Evolutionary conservation across 2,113 vertebrate species (phyloP).

Genomic region (Canis aureus): DNA sequence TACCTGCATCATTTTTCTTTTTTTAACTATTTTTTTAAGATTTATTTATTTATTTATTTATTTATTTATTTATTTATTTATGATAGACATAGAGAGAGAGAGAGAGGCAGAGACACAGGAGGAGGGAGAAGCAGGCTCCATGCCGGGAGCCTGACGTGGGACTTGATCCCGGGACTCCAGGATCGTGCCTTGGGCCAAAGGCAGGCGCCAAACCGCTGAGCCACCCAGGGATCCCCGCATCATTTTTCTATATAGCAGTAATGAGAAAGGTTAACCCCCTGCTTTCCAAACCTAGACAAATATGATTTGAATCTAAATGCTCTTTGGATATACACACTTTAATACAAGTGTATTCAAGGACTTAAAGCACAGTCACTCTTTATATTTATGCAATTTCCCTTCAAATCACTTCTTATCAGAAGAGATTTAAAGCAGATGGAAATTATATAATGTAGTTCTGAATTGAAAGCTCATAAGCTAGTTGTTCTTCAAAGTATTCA

Average conservation of each 20-base stretch:
- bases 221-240: neutral
- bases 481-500: conserved; percentile 64
- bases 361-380: conserved; percentile 46
- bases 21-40: neutral
- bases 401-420: conserved; percentile 57
- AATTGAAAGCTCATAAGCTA: conserved; percentile 71
- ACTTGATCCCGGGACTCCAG: too few species aligned
- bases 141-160: too few species aligned
- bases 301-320: conserved; percentile 42
- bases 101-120: too few species aligned
- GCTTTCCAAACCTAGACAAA: conserved; percentile 2
- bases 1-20: conserved; percentile 55
- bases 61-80: too few species aligned
- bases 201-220: too few species aligned
- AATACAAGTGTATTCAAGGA: conserved; percentile 11
- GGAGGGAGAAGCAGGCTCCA: too few species aligned
- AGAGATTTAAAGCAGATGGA: conserved; percentile 67
- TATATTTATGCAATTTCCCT: conserved; percentile 61
- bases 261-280: conserved; percentile 50
- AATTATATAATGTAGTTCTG: conserved; percentile 65
- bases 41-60: too few species aligned
- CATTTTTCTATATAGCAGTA: conserved; percentile 1
- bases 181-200: too few species aligned
- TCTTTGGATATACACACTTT: conserved; percentile 25
- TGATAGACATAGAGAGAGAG: too few species aligned